Evolutionary conservation across 2,888 invertebrate genomes (phyloP), one percentile per base, ranked within the genome.

Genomic region (Drosophila paracracens): DNA sequence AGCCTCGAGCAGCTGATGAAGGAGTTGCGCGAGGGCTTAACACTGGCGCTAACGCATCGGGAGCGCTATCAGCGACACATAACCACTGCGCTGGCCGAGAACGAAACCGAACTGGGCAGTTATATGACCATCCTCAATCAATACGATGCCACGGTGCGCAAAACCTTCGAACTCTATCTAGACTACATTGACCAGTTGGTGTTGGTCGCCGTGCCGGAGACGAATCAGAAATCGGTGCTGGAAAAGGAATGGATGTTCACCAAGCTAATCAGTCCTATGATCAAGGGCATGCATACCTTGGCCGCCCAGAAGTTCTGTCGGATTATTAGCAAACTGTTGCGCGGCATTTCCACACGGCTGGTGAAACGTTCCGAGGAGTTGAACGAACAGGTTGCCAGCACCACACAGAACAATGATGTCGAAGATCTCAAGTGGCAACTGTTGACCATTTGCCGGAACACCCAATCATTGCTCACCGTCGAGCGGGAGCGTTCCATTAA

Each of bases 221-320:
- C 88, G 2, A 91, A 92, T 76, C 95, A 96, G 73, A 97, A 98
- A 91, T 95, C 96, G 83, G 94, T 96, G 27, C 94, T 98, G 71
- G 97, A 97, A 92, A 96, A 96, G 70, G 98, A 98, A 92, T 98
- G 98, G 98, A 94, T 95, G 78, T 98, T 98, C 93, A 96, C 97
- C 0, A 96, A 96, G 88, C 94, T 95, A 2, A 95, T 97, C 61
- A 96, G 96, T 79, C 95, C 95, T n/a, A 95, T 96, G 93, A 96
- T 97, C 80, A 94, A 95, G 13, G 95, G 96, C 63, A 97, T 97
- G 80, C 95, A 96, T 81, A 94, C 95, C 31, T 94, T 96, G 61
- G 96, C 97, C 52, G 96, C 96, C 0, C 94, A 95, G 56, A 96
- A 96, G 74, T 98, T 98, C 93, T 96, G 97, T 95, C 89, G 91